phyloP scores from a whole-genome alignment of 2,797 vertebrate genomes.

The Anas acuta region DNA sequence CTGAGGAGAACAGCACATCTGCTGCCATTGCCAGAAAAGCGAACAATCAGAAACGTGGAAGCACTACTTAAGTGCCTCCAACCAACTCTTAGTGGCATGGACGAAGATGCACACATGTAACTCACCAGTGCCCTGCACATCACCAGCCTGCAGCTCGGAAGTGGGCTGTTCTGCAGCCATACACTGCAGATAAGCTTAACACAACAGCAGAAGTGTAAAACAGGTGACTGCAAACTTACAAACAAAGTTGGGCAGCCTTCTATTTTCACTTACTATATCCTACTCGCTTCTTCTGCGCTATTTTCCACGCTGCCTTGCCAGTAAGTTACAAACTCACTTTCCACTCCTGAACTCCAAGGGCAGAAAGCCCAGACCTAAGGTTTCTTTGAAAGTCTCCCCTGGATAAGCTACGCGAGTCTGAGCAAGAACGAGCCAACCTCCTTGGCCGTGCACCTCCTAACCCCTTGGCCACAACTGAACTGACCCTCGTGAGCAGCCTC shows the following conservation, averaged over 20 bases:
- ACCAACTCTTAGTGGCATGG: neutral
- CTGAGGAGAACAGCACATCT: neutral
- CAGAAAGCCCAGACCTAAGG: neutral
- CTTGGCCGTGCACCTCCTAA: neutral
- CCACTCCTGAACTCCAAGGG: neutral
- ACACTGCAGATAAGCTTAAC: neutral
- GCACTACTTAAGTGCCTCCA: neutral
- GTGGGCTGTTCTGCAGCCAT: neutral
- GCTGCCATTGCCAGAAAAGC: neutral
- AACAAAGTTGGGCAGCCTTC: neutral
- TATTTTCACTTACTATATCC: neutral
- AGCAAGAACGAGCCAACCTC: neutral
- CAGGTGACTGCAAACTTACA: neutral
- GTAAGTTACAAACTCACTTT: slow-evolving; percentile 9
- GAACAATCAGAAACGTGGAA: neutral
- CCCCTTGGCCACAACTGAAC: neutral
- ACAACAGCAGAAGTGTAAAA: neutral
- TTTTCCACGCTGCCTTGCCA: slow-evolving; percentile 33
- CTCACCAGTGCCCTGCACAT: rapidly evolving
- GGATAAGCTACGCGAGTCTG: neutral
- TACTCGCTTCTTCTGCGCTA: neutral
- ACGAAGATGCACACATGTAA: neutral
- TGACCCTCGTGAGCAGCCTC: neutral
- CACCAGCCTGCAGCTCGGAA: neutral
- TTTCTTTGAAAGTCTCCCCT: neutral